Conservation (phyloP, 2,797 vertebrate species). For the Fistularia commersonii region DNA sequence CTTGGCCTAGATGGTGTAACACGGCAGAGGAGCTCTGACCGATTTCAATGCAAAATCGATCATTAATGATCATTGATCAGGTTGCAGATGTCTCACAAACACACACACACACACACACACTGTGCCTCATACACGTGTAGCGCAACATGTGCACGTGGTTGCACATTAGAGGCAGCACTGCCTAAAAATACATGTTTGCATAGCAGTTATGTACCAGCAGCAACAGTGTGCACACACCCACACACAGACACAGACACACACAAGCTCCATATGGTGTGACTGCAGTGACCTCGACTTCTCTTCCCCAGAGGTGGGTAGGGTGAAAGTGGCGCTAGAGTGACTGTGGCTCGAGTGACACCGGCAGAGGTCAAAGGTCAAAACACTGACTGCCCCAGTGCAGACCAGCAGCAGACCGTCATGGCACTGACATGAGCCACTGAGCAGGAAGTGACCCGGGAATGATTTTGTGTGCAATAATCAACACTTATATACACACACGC, state of each 20-base stretch:
- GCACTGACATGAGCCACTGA: slow-evolving; percentile 56
- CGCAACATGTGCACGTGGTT: too few relatives aligned
- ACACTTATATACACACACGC: not conserved
- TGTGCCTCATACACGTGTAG: too few relatives aligned
- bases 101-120: too few relatives aligned
- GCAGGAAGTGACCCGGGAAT: slow-evolving; percentile 51
- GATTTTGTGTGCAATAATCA: slow-evolving; percentile 34
- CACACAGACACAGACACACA: not conserved
- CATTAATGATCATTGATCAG: too few relatives aligned
- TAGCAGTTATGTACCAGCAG: too few relatives aligned
- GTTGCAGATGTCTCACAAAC: too few relatives aligned
- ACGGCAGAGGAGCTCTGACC: too few relatives aligned
- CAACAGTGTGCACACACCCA: not conserved
- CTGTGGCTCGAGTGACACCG: slow-evolving; percentile 43
- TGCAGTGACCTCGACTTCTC: slow-evolving; percentile 45
- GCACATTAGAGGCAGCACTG: too few relatives aligned
- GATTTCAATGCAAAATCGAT: too few relatives aligned
- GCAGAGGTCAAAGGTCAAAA: slow-evolving; percentile 50
- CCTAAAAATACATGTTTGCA: too few relatives aligned
- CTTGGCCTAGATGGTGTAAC: too few relatives aligned
- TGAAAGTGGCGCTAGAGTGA: slow-evolving; percentile 10
- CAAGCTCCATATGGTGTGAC: slow-evolving; percentile 26
- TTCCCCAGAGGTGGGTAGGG: slow-evolving; percentile 17
- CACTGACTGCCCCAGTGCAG: slow-evolving; percentile 49
- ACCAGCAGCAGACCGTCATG: slow-evolving; percentile 36